Conservation (phyloP, 2,113 vertebrate species). For the Ceuthmochares aereus region DNA sequence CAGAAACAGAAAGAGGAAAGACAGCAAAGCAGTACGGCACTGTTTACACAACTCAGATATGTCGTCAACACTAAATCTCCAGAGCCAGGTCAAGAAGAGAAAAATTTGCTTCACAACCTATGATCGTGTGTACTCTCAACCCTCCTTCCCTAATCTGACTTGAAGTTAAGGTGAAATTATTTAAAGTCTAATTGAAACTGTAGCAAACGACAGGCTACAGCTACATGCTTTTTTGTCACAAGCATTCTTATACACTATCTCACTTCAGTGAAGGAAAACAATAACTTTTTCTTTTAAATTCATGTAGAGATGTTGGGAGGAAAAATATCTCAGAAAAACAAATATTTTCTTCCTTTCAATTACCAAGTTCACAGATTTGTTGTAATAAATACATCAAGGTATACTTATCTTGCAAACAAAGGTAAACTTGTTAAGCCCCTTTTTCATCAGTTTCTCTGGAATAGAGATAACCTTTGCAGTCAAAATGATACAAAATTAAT, state of each 20-base stretch:
- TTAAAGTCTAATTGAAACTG: not conserved
- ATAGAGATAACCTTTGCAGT: not conserved
- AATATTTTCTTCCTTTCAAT: not conserved
- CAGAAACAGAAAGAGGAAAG: not conserved
- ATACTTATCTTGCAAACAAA: not conserved
- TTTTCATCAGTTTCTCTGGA: not conserved
- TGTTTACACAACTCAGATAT: not conserved
- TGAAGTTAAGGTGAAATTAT: not conserved
- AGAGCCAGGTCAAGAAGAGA: not conserved
- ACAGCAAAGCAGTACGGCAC: not conserved
- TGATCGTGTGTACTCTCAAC: not conserved
- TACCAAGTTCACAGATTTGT: not conserved
- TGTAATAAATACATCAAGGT: not conserved
- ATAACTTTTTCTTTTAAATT: not conserved
- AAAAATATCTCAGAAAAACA: not conserved
- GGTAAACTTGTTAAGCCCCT: not conserved
- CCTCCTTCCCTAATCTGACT: not conserved
- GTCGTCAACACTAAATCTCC: not conserved
- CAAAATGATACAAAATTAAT: not conserved
- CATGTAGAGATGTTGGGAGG: not conserved
- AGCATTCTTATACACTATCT: not conserved
- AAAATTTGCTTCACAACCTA: not conserved
- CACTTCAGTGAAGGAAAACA: not conserved
- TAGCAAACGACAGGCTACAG: not conserved
- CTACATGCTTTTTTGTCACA: not conserved